Evolutionary conservation across 2,113 vertebrate species (phyloP), one percentile per base, ranked within the genome.

Genomic region (Zosterops lateralis): DNA sequence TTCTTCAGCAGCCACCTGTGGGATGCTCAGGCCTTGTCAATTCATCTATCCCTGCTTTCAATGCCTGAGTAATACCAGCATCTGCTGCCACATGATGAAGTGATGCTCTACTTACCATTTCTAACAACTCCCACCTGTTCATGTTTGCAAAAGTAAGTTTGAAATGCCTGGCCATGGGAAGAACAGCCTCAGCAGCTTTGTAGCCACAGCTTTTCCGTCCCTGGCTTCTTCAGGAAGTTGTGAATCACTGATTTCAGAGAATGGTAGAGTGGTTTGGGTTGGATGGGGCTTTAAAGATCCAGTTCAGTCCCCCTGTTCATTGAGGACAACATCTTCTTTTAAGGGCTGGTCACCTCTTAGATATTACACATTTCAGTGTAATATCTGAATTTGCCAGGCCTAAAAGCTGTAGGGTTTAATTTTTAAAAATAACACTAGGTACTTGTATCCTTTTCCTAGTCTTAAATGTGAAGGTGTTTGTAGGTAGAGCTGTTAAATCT

Each of bases 121-220:
- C 93, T 95, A 91, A 94, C 89, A 96, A 58, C 87, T 90, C 65
- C 84, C 87, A 88, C 71, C 80, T 18, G 36, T 74, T 85, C 44
- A 0, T 13, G 56, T 93, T 95, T 93, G 94, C 66, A 56, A 68
- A 92, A 95, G 64, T 73, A 90, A 72, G 65, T 83, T 87, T 73
- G 82, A 89, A 93, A 81, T 78, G 82, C 75, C 75, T 29, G 68
- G 66, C 80, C 56, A 22, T 36, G 87, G 89, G 79, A 74, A 68
- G 84, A 89, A 36, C 85, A 95, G 62, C 79, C 72, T 54, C 40
- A 64, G 76, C 72, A 75, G 45, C 80, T 76, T 77, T 92, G 80
- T 61, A 83, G 71, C 72, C 73, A 68, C 70, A 60, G 42, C 29
- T 94, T 92, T 92, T 92, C 40, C 71, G 62, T 80, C 24, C 9